Percentiles rank a stretch among this genome's conserved stretches.
These are phyloP conservation scores for Butorides virescens DNA, from an alignment of 2,113 vertebrate species.

Conservation along the genomic window DNA sequence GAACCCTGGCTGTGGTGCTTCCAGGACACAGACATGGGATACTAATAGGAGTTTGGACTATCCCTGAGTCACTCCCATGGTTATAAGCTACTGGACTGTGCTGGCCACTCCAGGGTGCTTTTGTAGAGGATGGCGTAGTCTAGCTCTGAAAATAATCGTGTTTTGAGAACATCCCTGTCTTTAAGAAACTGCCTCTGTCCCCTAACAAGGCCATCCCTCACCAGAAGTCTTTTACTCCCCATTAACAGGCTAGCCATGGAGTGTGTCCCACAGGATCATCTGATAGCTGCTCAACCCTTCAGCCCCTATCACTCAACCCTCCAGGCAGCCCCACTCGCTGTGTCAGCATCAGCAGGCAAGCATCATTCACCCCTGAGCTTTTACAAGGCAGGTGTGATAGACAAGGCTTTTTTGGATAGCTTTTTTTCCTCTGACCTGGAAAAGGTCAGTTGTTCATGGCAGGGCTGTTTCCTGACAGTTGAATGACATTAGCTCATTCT, in stretches of 20 bases:
- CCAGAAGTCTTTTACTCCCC: background rate
- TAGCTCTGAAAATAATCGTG: background rate
- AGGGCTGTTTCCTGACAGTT: background rate
- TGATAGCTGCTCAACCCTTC: background rate
- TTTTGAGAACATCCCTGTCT: background rate
- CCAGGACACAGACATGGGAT: background rate
- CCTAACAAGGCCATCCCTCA: background rate
- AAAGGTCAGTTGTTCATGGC: background rate
- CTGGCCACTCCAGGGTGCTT: background rate
- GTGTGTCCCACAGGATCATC: background rate
- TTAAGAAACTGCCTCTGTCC: background rate
- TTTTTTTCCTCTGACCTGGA: background rate
- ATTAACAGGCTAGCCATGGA: background rate
- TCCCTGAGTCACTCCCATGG: background rate
- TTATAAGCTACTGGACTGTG: background rate
- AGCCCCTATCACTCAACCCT: background rate
- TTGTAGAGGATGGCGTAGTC: background rate
- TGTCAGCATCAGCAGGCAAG: background rate
- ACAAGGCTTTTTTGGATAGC: background rate
- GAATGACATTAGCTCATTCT: background rate
- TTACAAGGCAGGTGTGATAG: background rate
- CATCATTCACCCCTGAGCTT: background rate
- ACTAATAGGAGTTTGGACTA: background rate
- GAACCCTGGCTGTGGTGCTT: background rate
- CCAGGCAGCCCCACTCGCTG: accelerated